Base-by-base conservation (phyloP, 2,888 invertebrate genomes). In the Parascotia fuliginaria region DNA sequence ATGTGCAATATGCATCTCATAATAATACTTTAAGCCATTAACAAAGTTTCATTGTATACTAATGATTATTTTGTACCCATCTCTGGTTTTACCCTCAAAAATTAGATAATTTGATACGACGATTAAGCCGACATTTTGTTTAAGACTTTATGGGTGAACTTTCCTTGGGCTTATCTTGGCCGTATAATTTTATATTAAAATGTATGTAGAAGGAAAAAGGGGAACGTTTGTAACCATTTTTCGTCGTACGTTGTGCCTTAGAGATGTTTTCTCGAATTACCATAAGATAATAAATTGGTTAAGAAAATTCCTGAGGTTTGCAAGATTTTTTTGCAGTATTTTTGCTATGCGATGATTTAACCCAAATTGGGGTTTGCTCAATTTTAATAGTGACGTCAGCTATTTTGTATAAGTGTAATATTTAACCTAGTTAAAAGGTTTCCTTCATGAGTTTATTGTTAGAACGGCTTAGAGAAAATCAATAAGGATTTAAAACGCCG, bases 41-140 rank as follows among this genome's bases (percentile, higher is more conserved):
- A 52, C 36, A 47, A 60, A 61, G 33, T 44, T 47, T 19, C 27
- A 51, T 51, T 62, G 55, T 56, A 61, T 51, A 58, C 53, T 69
- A 70, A 77, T 66, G 66, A 59, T 47, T 70, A 55, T 70, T 78
- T 77, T 72, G 73, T 77, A 74, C 70, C 71, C 74, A 77, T 73
- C 77, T 75, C 65, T 47, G 55, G 41, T 39, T 60, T 44, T 36
- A 53, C 46, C 58, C 65, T 61, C 72, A 77, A 81, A 83, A 84
- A 82, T 75, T 77, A 81, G 81, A 85, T 82, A 85, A 85, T 85
- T 84, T 83, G 81, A 75, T 77, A 71, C 72, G 68, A 68, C 80
- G 80, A 83, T 84, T 85, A 85, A 78, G 67, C 74, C 65, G 47
- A 57, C 81, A 71, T 77, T 67, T 78, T 75, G 75, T 76, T 75